Conservation (phyloP, 2,888 invertebrate species). For the Balanococcus diminutus region DNA sequence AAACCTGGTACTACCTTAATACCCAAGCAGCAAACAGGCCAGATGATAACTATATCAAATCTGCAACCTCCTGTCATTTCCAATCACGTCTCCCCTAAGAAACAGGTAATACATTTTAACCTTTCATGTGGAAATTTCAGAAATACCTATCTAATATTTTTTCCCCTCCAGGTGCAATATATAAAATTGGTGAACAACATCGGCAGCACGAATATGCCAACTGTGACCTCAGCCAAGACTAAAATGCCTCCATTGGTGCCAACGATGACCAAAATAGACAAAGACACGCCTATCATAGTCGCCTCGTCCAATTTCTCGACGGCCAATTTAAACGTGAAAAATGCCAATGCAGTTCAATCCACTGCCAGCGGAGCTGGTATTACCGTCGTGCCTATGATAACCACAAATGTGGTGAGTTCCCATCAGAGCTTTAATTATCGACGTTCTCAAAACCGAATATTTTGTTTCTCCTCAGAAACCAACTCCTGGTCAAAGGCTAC, state of each 20-base stretch:
- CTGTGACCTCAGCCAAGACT: slow-evolving; percentile 41
- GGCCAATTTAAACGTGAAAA: slow-evolving; percentile 30
- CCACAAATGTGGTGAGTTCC: not conserved
- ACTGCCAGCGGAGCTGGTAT: slow-evolving; percentile 3
- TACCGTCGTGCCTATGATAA: slow-evolving; percentile 36
- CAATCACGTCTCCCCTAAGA: slow-evolving; percentile 45
- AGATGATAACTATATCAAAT: slow-evolving; percentile 40
- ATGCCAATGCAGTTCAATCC: not conserved
- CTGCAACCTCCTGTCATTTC: slow-evolving; percentile 30
- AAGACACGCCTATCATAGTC: slow-evolving; percentile 48
- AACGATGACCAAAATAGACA: slow-evolving; percentile 41
- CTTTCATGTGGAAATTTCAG: no score
- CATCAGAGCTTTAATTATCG: not conserved
- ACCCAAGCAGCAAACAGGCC: slow-evolving; percentile 30
- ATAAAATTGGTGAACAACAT: slow-evolving; percentile 49
- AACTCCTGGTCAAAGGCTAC: slow-evolving; percentile 41
- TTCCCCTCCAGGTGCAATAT: slow-evolving; percentile 50
- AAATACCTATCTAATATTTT: no score
- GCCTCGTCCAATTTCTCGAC: slow-evolving; percentile 17
- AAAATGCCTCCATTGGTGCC: slow-evolving; percentile 7
- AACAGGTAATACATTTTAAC: slow-evolving; percentile 44
- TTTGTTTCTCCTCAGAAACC: slow-evolving; percentile 36
- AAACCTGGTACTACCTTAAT: slow-evolving; percentile 20
- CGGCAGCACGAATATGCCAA: slow-evolving; percentile 48
- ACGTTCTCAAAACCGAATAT: not conserved